Conservation (phyloP, 2,113 vertebrate genomes). For the Lycaon pictus region DNA sequence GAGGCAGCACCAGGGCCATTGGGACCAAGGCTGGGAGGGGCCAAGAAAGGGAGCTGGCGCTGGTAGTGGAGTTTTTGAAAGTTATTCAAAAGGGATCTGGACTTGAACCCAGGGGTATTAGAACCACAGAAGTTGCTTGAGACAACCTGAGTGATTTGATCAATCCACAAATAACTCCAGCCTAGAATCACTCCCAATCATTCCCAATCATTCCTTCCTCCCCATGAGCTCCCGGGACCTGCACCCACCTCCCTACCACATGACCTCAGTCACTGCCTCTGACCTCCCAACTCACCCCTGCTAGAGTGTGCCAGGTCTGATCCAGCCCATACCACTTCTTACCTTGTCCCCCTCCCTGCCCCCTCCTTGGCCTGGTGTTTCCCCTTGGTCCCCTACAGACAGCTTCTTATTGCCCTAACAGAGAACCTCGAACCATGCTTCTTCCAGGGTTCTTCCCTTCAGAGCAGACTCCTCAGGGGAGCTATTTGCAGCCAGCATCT, state of each 20-base stretch:
- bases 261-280: neutral
- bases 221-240: neutral
- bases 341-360: neutral
- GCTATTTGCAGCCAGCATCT: neutral
- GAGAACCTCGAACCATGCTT: neutral
- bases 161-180: neutral
- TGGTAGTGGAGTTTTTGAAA: neutral
- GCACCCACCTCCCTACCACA: too few relatives aligned
- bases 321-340: neutral
- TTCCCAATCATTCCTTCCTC: neutral
- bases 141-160: neutral
- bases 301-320: neutral
- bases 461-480: neutral
- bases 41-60: neutral
- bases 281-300: neutral
- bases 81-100: neutral
- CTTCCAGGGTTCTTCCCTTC: neutral
- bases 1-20: rapidly evolving
- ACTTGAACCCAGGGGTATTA: neutral
- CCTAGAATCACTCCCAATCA: neutral
- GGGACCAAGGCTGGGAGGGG: neutral
- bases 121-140: neutral
- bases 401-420: neutral
- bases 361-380: neutral
- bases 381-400: neutral